These are phyloP conservation scores for Eupithecia abbreviata DNA, from an alignment of 2,888 invertebrate species.

Conservation along the genomic window DNA sequence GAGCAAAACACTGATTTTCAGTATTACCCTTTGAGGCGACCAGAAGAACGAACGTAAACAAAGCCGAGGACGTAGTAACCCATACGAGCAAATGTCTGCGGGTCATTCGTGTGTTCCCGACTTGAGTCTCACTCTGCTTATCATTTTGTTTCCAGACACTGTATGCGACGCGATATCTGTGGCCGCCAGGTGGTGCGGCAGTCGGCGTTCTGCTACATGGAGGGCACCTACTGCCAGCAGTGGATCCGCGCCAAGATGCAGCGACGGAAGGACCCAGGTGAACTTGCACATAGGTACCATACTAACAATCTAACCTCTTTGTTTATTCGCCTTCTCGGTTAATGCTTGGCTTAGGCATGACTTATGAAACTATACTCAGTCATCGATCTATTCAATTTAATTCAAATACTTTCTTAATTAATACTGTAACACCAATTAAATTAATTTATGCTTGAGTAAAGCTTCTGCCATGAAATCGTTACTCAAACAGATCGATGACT, in stretches of 20 bases:
- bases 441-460: too few relatives aligned
- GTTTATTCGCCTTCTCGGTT: not conserved
- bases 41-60: not conserved
- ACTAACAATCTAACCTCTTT: conserved; percentile 61
- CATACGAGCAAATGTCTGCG: not conserved
- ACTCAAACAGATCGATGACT: too few relatives aligned
- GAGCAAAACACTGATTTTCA: too few relatives aligned
- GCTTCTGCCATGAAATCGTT: too few relatives aligned
- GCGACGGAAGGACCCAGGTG: conserved; percentile 79
- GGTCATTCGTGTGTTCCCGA: not conserved
- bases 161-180: conserved; percentile 89
- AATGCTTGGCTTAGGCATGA: not conserved
- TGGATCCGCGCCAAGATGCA: conserved; percentile 83
- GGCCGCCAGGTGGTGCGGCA: conserved; percentile 90
- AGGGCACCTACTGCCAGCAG: conserved; percentile 91
- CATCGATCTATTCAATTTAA: too few relatives aligned
- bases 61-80: not conserved
- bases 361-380: too few relatives aligned
- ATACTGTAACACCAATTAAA: too few relatives aligned
- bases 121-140: not conserved
- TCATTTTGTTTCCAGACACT: conserved; percentile 82
- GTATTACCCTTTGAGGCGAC: too few relatives aligned
- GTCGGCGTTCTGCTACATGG: conserved; percentile 93
- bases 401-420: too few relatives aligned
- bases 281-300: conserved; percentile 76